Conservation (phyloP, 2,797 vertebrate genomes). For the Hozukius guyotensis region DNA sequence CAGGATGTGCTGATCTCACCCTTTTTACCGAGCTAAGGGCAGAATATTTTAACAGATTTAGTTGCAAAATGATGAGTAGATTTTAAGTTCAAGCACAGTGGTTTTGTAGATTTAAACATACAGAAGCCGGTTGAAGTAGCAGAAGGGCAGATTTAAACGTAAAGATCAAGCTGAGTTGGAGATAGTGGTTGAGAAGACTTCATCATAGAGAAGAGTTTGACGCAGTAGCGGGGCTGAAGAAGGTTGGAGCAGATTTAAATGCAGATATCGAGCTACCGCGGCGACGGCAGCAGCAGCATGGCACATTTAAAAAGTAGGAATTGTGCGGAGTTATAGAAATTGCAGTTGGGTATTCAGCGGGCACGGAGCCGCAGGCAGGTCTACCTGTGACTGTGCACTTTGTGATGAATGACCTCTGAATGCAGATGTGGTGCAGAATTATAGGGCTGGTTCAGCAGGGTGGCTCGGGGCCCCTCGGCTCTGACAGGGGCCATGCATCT, state of each 20-base stretch:
- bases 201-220: background rate
- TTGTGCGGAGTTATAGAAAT: conserved; percentile 11
- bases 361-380: conserved; percentile 9
- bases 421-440: conserved; percentile 59
- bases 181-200: background rate
- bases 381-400: conserved; percentile 45
- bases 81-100: background rate
- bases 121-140: background rate
- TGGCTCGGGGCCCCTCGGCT: conserved; percentile 48
- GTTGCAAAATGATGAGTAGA: background rate
- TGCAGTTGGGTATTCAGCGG: background rate
- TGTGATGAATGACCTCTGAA: conserved; percentile 64
- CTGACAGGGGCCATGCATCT: conserved; percentile 74
- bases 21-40: background rate
- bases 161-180: background rate
- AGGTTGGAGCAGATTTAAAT: conserved; percentile 19
- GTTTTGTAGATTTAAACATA: background rate
- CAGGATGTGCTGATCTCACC: background rate
- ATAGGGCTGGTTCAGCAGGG: conserved; percentile 32
- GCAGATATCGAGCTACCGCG: background rate
- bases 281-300: background rate
- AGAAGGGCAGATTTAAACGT: background rate
- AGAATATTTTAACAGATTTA: background rate
- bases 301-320: conserved; percentile 9
- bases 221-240: background rate